Base-by-base conservation (phyloP, 2,888 invertebrate species). In the Microchrysa polita region DNA sequence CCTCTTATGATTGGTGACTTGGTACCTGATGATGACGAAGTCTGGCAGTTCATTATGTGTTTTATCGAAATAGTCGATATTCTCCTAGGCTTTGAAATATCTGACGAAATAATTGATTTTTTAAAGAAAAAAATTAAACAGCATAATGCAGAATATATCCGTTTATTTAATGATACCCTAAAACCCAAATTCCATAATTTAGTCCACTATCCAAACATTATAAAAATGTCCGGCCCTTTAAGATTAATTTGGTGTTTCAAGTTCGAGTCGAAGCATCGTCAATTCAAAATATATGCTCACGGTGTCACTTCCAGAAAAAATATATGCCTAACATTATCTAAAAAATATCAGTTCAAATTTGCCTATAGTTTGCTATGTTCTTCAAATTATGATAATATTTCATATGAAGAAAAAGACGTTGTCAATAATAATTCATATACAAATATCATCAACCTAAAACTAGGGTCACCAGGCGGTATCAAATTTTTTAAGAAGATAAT, bases 261-360 rank as follows among this genome's bases (percentile, higher is more conserved):
- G 16, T 79, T 73, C 61, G 77, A 79, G 73, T 72, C 77, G 1
- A 78, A 78, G 55, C 78, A 79, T 65, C 69, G 74, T 53, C 55
- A 76, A n/a, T 75, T 76, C 27, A 79, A 78, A 75, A 67, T 76
- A 18, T 79, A 79, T 77, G 74, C 77, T 2, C 77, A 77, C 67
- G 75, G 75, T 52, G 79, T 77, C n/a, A 78, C 75, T 9, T 79
- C 79, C 9, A 53, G 79, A 18, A 79, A 77, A 75, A 79, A 79
- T 73, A 78, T 78, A n/a, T n/a, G n/a, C n/a, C n/a, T n/a, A n/a
- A n/a, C n/a, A n/a, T n/a, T n/a, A n/a, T n/a, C n/a, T n/a, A n/a
- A n/a, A n/a, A n/a, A n/a, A n/a, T n/a, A n/a, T n/a, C n/a, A n/a
- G n/a, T n/a, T n/a, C n/a, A n/a, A n/a, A n/a, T n/a, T n/a, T n/a